Base-by-base conservation (phyloP, 1,140 invertebrate species). In the Dolichoris vasculosae region DNA sequence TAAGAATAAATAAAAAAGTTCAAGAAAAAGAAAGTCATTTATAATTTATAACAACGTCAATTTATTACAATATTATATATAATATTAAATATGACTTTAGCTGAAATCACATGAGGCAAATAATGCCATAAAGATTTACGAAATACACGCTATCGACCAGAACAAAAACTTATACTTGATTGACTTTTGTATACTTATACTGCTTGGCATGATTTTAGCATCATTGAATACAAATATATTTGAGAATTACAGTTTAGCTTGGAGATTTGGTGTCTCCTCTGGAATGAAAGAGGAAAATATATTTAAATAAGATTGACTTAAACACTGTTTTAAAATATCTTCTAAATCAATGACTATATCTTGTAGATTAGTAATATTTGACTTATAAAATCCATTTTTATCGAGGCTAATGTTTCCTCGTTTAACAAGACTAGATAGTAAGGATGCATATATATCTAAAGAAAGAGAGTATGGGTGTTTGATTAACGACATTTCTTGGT, bases 391-490 rank as follows among this genome's bases (percentile, higher is more conserved):
- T 82, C 87, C 88, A 26, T 86, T 84, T 2, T 75, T 51, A 40
- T 86, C 82, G 32, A 87, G 13, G n/a, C 83, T 83, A 46, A 91
- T 38, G 40, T 90, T 88, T 83, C 87, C 90, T 83, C 89, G 87
- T 32, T 87, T 75, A 75, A 87, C 40, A 76, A 94, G 90, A 86
- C 90, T 92, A 15, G 85, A 85, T 81, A 93, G 79, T 48, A 92
- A 90, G 6, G 91, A 89, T 63, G 88, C 87, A 78, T 91, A 91
- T 20, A 93, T 85, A 88, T 94, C 93, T 15, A 93, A 89, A 0
- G 92, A 90, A 32, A 94, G 87, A 17, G 90, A 91, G 59, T 93
- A 94, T 0, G 92, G 92, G 84, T 93, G 91, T 59, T 88, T 89
- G 17, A 89, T 89, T 32, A 90, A 84, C 4, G 76, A 82, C 3